These are phyloP conservation scores for Xanthorhoe spadicearia DNA, from an alignment of 2,888 invertebrate genomes.

Conservation along the genomic window DNA sequence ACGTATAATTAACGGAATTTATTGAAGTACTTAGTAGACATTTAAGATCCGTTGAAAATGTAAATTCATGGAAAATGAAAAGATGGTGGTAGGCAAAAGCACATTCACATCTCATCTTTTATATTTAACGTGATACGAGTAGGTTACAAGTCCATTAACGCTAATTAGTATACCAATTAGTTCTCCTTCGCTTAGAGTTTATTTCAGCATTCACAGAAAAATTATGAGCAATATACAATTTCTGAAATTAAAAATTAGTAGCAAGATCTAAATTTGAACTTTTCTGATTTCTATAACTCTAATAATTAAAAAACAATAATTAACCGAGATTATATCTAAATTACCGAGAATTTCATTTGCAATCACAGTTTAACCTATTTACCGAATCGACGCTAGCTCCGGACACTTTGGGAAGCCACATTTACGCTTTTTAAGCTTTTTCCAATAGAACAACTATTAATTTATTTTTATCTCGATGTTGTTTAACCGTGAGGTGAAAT, in stretches of 20 bases:
- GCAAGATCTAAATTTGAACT: too few relatives aligned
- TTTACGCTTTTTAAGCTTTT: constrained; percentile 50
- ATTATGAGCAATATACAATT: not conserved
- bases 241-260: not conserved
- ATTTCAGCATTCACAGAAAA: too few relatives aligned
- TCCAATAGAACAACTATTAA: constrained; percentile 55
- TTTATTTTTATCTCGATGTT: constrained; percentile 54
- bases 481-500: constrained; percentile 45
- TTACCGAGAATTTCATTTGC: constrained; percentile 40
- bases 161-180: too few relatives aligned
- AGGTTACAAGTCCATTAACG: too few relatives aligned
- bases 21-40: too few relatives aligned
- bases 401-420: constrained; percentile 31
- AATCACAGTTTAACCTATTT: constrained; percentile 43
- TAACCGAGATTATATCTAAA: constrained; percentile 43
- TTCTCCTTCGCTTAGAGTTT: too few relatives aligned
- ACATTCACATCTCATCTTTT: too few relatives aligned
- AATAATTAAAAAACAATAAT: constrained; percentile 42
- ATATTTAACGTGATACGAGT: too few relatives aligned
- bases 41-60: too few relatives aligned
- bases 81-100: too few relatives aligned
- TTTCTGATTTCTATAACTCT: constrained; percentile 2
- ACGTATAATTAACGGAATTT: too few relatives aligned
- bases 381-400: constrained; percentile 36
- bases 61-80: too few relatives aligned